Evolutionary conservation across 1,140 invertebrate species (phyloP), one percentile per base, ranked within the genome.

Genomic region (Ips nitidus): DNA sequence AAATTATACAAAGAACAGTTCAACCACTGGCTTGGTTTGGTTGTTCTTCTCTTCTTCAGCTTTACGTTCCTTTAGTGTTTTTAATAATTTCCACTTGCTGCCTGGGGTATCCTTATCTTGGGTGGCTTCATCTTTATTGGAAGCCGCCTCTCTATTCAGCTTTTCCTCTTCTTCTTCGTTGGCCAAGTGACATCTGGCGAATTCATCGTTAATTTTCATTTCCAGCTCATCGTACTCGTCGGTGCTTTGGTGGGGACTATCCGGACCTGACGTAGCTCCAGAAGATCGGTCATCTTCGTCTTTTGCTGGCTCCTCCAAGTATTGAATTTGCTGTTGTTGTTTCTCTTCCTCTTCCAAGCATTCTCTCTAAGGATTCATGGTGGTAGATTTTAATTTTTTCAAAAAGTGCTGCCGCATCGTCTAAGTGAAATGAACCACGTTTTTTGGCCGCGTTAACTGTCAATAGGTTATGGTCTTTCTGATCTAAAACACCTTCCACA

Each of bases 51-150:
- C 83, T 74, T 94, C 92, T 81, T 94, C 93, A 5, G 92, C 91
- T 82, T 95, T 94, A 65, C 91, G 84, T 77, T 95, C 93, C 79
- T 95, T 95, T 41, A 95, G 77, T 3, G 93, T 92, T 81, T 94
- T 95, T 6, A 95, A 80, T 36, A 95, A 82, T 79, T 94, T 94
- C 94, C 94, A 95, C 81, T 94, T 94, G 75, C 92, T 94, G 40
- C 89, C 88, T 36, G 82, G 84, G 58, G 85, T 82, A 69, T 77
- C 74, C 62, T 74, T 71, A 80, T 77, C 75, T 57, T 75, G 73
- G 2, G 70, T 55, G 73, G 82, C 74, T 75, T 82, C 76, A 77
- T 83, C 78, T 81, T 86, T 83, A 66, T 84, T 82, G 75, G 88
- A 80, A 77, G 70, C 71, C 3, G 52, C 47, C 41, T 66, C 80